phyloP scores from a whole-genome alignment of 2,113 vertebrate genomes.

The Antidorcas marsupialis region DNA sequence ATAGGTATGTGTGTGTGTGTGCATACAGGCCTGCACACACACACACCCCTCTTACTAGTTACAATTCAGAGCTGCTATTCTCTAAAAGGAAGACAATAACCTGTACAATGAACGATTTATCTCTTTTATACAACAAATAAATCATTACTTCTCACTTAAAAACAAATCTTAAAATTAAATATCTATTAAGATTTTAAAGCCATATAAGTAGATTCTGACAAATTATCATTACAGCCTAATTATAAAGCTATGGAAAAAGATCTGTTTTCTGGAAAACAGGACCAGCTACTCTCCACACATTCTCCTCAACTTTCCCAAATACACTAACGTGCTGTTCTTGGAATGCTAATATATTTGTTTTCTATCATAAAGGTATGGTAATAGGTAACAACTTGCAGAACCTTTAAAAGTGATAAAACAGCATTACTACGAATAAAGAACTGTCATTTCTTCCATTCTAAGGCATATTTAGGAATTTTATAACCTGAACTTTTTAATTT shows the following conservation, averaged over 20 bases:
- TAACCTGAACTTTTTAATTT: not conserved
- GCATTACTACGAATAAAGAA: not conserved
- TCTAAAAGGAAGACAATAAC: conserved; percentile 10
- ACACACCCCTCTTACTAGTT: not conserved
- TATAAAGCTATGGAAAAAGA: not conserved
- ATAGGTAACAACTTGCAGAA: not conserved
- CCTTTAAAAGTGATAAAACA: not conserved
- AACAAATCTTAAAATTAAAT: not conserved
- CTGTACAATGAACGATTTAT: not conserved
- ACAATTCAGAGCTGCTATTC: not conserved
- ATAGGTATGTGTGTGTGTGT: not conserved
- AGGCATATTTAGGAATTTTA: conserved; percentile 6
- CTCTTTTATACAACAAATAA: not conserved
- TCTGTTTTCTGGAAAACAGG: not conserved
- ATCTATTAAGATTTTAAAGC: not conserved
- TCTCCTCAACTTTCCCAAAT: not conserved
- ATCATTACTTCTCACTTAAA: not conserved
- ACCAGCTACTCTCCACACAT: not conserved
- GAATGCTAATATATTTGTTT: not conserved
- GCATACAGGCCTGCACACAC: not conserved
- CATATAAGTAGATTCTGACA: not conserved
- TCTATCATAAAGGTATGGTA: not conserved
- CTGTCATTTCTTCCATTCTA: not conserved
- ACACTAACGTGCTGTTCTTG: not conserved
- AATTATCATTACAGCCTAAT: not conserved